Evolutionary conservation across 2,113 vertebrate species (phyloP).

Genomic region (Lagopus muta): DNA sequence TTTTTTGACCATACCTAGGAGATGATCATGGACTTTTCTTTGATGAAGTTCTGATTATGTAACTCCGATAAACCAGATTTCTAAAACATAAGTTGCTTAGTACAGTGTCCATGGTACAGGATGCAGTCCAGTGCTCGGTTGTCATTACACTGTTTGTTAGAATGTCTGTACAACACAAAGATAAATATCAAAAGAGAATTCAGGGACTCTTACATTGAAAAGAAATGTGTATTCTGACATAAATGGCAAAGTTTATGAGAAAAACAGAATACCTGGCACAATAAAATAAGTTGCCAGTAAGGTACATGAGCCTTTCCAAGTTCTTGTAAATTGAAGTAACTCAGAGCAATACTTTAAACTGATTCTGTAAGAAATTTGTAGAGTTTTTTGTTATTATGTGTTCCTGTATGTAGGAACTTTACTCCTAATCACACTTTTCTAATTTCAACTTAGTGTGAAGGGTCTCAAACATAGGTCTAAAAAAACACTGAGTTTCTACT

Average conservation of each 20-base stretch:
- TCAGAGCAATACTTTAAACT: not conserved
- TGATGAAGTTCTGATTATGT: not conserved
- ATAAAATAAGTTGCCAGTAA: not conserved
- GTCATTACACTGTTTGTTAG: not conserved
- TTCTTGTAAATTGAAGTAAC: not conserved
- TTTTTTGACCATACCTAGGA: not conserved
- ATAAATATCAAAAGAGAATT: not conserved
- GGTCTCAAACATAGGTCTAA: not conserved
- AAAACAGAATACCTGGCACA: not conserved
- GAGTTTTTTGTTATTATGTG: too few relatives aligned
- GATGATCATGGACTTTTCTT: not conserved
- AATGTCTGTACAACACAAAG: accelerated
- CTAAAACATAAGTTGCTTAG: not conserved
- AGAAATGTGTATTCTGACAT: not conserved
- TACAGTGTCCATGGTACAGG: accelerated
- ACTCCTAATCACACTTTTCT: not conserved
- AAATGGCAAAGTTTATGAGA: not conserved
- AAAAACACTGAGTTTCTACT: not conserved
- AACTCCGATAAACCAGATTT: not conserved
- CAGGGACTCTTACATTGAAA: not conserved
- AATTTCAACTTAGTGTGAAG: not conserved
- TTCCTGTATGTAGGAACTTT: not conserved
- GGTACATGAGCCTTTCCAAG: not conserved
- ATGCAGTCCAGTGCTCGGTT: not conserved
- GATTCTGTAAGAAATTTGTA: not conserved